Evolutionary conservation across 92 coral and sea anemone species (phyloP).

Genomic region (Phenganax subtilis): DNA sequence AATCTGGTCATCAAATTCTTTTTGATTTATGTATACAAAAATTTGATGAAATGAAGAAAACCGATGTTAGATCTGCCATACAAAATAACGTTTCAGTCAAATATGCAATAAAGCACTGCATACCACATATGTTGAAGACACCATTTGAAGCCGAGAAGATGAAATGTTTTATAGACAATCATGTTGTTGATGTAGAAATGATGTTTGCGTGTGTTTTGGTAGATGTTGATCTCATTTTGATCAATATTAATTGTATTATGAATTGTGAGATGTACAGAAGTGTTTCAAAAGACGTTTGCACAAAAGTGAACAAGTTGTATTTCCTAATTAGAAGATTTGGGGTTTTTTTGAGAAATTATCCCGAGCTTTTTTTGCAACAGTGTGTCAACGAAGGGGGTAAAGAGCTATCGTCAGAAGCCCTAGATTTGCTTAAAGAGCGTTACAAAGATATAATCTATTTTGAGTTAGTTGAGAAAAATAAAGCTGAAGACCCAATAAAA

Average conservation of each 20-base stretch:
- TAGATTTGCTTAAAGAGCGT: slow-evolving; percentile 21
- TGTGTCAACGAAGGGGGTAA: slow-evolving; percentile 30
- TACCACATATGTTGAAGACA: slow-evolving; percentile 42
- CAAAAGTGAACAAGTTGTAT: neutral
- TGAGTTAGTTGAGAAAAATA: slow-evolving; percentile 34
- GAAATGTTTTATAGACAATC: neutral
- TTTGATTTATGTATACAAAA: slow-evolving; percentile 42
- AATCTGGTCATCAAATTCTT: too few species aligned
- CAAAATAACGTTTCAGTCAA: slow-evolving; percentile 32
- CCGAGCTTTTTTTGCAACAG: slow-evolving; percentile 23
- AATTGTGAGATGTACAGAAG: neutral
- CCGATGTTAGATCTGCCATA: neutral
- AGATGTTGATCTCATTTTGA: neutral
- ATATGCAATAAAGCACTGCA: slow-evolving; percentile 58
- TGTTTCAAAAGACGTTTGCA: neutral
- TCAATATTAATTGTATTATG: neutral
- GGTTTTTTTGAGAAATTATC: slow-evolving; percentile 12
- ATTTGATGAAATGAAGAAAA: slow-evolving; percentile 18
- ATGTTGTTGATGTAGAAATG: slow-evolving; percentile 26
- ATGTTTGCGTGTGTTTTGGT: slow-evolving; percentile 9
- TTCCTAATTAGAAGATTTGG: slow-evolving; percentile 8
- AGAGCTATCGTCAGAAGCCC: neutral
- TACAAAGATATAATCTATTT: slow-evolving; percentile 43
- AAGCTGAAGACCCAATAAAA: neutral
- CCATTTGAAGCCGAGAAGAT: neutral